Evolutionary conservation across 2,888 invertebrate genomes (phyloP).

Genomic region (Mythimna lalbum): DNA sequence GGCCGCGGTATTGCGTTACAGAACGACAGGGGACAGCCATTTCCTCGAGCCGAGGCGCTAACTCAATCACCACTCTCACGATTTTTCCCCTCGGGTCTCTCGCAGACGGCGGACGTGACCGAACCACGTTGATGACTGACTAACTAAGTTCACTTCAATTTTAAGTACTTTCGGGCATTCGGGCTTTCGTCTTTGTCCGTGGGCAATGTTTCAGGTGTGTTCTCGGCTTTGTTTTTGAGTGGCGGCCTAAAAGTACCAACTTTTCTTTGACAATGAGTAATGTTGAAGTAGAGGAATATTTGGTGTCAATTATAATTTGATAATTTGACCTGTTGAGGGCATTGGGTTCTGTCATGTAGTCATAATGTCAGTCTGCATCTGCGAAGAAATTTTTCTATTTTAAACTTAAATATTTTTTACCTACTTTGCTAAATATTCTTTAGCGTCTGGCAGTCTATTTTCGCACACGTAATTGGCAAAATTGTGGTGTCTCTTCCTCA

Average conservation of each 20-base stretch:
- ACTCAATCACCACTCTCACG: constrained; percentile 83
- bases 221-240: constrained; percentile 50
- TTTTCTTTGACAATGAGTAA: constrained; percentile 7
- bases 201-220: constrained; percentile 47
- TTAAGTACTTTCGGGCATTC: constrained; percentile 60
- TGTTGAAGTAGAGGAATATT: constrained; percentile 2
- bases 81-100: constrained; percentile 77
- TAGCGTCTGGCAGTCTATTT: too few relatives aligned
- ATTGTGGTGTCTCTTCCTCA: too few relatives aligned
- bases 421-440: too few relatives aligned
- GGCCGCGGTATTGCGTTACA: constrained; percentile 82
- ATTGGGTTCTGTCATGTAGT: too few relatives aligned
- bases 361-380: too few relatives aligned
- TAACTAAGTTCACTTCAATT: constrained; percentile 74
- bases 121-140: constrained; percentile 69
- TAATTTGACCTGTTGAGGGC: too few relatives aligned
- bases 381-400: too few relatives aligned
- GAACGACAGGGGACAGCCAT: constrained; percentile 83
- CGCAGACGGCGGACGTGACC: constrained; percentile 70
- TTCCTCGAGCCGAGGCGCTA: constrained; percentile 77
- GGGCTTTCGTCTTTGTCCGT: constrained; percentile 39
- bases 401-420: too few relatives aligned
- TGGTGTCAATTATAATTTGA: background rate
- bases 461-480: too few relatives aligned
- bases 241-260: constrained; percentile 3